These are phyloP conservation scores for Nephrotoma appendiculata DNA, from an alignment of 2,888 invertebrate genomes.

Conservation along the genomic window DNA sequence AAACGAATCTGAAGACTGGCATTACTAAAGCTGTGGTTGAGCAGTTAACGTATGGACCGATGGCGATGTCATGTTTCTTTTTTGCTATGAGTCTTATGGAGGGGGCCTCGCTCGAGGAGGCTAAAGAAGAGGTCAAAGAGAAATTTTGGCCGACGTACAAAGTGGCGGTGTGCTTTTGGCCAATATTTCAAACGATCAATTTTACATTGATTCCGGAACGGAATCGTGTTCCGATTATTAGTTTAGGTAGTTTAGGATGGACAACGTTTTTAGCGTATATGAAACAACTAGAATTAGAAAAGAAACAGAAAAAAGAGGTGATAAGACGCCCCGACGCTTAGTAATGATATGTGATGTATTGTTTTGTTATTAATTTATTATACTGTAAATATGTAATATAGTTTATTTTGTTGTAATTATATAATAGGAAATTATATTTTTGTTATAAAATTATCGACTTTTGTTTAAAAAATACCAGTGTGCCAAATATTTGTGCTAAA, in stretches of 20 bases:
- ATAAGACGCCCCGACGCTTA: neutral
- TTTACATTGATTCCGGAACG: constrained; percentile 54
- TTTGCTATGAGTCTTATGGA: constrained; percentile 62
- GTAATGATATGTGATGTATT: neutral
- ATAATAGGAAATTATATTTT: neutral
- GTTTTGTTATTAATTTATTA: too few relatives aligned
- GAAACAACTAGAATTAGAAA: constrained; percentile 40
- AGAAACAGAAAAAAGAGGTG: neutral
- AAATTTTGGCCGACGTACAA: constrained; percentile 61
- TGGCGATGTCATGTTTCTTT: constrained; percentile 63
- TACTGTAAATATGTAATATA: too few relatives aligned
- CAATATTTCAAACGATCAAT: constrained; percentile 55
- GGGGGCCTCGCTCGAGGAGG: constrained; percentile 46
- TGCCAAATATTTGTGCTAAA: neutral
- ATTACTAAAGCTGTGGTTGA: constrained; percentile 53
- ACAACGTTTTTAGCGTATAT: constrained; percentile 63
- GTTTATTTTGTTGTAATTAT: too few relatives aligned
- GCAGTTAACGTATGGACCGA: constrained; percentile 59
- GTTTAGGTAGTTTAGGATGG: constrained; percentile 59
- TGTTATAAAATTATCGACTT: neutral
- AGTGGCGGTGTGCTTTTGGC: constrained; percentile 51
- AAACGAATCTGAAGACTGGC: constrained; percentile 49
- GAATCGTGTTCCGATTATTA: constrained; percentile 59
- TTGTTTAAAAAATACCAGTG: too few relatives aligned
- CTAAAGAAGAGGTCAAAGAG: constrained; percentile 48